Evolutionary conservation across 2,888 invertebrate genomes (phyloP).

Genomic region (Drosophila prolongata): DNA sequence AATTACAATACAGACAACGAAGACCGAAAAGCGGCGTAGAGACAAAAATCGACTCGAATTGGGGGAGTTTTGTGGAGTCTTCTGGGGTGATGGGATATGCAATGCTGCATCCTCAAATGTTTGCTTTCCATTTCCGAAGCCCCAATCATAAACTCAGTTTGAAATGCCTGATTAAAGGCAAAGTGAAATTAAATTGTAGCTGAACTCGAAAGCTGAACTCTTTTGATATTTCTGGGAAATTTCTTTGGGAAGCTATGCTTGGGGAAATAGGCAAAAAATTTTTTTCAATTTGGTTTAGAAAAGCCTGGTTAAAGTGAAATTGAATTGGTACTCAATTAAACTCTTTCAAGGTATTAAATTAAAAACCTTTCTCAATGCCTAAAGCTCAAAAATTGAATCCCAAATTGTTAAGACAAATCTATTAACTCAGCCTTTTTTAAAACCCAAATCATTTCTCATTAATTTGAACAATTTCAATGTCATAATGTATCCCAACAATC

Average conservation of each 20-base stretch:
- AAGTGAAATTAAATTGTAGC: slow-evolving; percentile 22
- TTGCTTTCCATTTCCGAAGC: slow-evolving; percentile 29
- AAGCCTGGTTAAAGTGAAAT: too few species aligned
- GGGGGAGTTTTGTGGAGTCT: slow-evolving; percentile 9
- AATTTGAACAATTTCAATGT: too few species aligned
- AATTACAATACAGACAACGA: slow-evolving; percentile 67
- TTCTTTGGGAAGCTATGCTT: too few species aligned
- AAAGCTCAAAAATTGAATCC: too few species aligned
- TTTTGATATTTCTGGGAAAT: neutral
- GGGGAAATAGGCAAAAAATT: too few species aligned
- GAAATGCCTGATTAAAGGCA: slow-evolving; percentile 13
- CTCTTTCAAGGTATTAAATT: neutral
- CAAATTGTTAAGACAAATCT: too few species aligned
- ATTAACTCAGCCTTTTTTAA: too few species aligned
- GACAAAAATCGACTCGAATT: slow-evolving; percentile 18
- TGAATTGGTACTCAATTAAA: neutral
- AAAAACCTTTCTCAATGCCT: too few species aligned
- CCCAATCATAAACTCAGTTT: slow-evolving; percentile 7
- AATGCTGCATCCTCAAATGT: slow-evolving; percentile 66
- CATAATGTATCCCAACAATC: too few species aligned
- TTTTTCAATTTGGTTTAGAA: too few species aligned
- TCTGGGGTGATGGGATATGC: slow-evolving; percentile 48
- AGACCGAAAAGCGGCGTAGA: slow-evolving; percentile 10
- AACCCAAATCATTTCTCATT: too few species aligned
- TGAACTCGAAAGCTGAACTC: neutral